Percentiles rank a stretch among this genome's conserved stretches.
Conservation (phyloP, 1,140 invertebrate genomes). For the Argopecten irradians region DNA sequence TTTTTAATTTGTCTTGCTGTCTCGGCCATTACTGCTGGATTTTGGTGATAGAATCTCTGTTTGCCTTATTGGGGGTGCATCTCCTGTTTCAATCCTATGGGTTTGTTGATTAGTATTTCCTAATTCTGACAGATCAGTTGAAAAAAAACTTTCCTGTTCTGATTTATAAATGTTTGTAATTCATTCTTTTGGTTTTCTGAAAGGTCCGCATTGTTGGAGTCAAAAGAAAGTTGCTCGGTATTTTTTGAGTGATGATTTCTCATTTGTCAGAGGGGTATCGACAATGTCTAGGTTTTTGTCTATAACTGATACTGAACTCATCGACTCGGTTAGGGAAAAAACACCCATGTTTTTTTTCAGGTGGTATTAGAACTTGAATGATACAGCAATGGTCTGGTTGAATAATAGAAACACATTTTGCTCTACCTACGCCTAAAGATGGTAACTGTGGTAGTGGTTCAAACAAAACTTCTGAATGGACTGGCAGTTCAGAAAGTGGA, state of each 20-base stretch:
- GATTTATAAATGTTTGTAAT: conserved; percentile 32
- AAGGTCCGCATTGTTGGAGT: conserved; percentile 34
- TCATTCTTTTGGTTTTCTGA: conserved; percentile 33
- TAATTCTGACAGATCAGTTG: conserved; percentile 43
- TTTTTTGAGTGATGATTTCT: background rate
- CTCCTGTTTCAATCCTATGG: conserved; percentile 44
- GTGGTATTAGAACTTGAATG: background rate
- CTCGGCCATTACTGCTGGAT: conserved; percentile 28
- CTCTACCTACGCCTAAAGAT: background rate
- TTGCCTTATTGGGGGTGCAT: background rate
- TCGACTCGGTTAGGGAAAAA: background rate
- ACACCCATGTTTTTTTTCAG: background rate
- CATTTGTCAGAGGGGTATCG: background rate
- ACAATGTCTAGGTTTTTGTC: background rate
- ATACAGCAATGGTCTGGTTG: background rate
- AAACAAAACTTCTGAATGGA: background rate
- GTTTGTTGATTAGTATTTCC: conserved; percentile 33
- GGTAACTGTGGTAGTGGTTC: background rate
- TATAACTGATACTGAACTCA: background rate
- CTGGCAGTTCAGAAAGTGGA: background rate
- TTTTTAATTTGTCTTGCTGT: conserved; percentile 38
- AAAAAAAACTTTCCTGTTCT: conserved; percentile 48
- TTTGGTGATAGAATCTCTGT: conserved; percentile 29
- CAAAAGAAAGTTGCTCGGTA: background rate
- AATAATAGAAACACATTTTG: background rate